Conservation (phyloP, 2,797 vertebrate species). For the Gobio occitaniae region DNA sequence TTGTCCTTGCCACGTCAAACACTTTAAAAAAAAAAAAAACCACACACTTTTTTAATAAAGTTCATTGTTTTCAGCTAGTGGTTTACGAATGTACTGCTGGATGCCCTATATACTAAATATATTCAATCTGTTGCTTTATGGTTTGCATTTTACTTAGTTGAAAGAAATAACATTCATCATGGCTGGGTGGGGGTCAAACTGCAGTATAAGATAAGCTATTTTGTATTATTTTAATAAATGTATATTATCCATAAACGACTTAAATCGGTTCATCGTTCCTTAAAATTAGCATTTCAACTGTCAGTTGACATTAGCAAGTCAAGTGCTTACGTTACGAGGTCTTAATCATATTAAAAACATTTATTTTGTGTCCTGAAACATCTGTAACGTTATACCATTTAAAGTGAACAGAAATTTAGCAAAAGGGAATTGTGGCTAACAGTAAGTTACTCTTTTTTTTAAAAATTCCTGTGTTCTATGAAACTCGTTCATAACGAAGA, state of each 20-base stretch:
- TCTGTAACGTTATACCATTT: not conserved
- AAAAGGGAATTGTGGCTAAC: not conserved
- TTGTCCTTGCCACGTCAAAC: constrained; percentile 36
- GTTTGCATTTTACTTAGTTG: not conserved
- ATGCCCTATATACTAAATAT: not conserved
- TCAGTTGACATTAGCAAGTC: not conserved
- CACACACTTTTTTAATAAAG: too few relatives aligned
- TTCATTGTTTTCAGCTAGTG: not conserved
- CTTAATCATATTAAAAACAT: not conserved
- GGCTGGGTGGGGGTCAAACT: not conserved
- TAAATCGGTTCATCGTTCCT: too few relatives aligned
- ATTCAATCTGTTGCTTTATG: not conserved
- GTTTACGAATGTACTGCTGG: not conserved
- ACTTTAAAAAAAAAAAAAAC: too few relatives aligned
- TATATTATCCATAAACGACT: not conserved
- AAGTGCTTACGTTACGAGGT: not conserved
- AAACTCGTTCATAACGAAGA: not conserved
- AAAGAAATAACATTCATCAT: not conserved
- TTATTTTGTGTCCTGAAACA: not conserved
- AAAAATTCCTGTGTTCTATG: not conserved
- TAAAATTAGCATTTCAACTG: not conserved
- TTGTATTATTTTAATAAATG: not conserved
- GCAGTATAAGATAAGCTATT: not conserved
- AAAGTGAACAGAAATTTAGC: not conserved
- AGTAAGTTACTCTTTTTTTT: not conserved